These are phyloP conservation scores for Agrochola circellaris DNA, from an alignment of 2,888 invertebrate species.

Conservation along the genomic window DNA sequence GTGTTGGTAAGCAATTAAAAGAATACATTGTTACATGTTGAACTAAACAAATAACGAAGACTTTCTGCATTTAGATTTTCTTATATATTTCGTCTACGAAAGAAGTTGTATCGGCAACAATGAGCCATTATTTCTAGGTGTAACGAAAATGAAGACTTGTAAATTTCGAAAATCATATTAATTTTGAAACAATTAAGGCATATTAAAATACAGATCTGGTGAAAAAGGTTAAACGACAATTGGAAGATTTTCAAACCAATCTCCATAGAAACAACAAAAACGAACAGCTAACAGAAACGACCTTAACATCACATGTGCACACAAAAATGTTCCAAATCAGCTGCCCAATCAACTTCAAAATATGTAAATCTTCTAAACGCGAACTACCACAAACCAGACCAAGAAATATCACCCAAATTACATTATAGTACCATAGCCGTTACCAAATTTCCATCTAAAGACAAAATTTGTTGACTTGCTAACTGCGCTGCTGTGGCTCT, in stretches of 20 bases:
- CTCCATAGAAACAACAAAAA: conserved; percentile 15
- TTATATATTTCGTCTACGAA: background rate
- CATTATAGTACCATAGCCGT: background rate
- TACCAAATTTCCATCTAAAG: conserved; percentile 42
- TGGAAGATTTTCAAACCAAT: background rate
- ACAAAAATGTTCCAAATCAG: conserved; percentile 17
- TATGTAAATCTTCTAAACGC: conserved; percentile 28
- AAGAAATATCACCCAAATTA: conserved; percentile 7
- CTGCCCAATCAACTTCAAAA: conserved; percentile 19
- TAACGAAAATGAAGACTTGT: background rate
- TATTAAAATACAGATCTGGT: background rate
- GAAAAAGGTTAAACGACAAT: too few relatives aligned
- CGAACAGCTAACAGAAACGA: conserved; percentile 3
- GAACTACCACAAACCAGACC: conserved; percentile 27
- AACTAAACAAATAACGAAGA: background rate
- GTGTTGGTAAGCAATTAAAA: conserved; percentile 7
- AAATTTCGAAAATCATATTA: background rate
- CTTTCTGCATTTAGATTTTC: background rate
- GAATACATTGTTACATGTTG: background rate
- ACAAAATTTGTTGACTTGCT: conserved; percentile 46
- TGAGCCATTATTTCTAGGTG: background rate
- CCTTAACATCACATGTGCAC: conserved; percentile 13
- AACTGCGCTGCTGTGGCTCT: conserved; percentile 47
- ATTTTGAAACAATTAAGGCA: background rate
- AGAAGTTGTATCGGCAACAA: background rate